Evolutionary conservation across 1,140 invertebrate species (phyloP).

Genomic region (Zaprionus ghesquierei): DNA sequence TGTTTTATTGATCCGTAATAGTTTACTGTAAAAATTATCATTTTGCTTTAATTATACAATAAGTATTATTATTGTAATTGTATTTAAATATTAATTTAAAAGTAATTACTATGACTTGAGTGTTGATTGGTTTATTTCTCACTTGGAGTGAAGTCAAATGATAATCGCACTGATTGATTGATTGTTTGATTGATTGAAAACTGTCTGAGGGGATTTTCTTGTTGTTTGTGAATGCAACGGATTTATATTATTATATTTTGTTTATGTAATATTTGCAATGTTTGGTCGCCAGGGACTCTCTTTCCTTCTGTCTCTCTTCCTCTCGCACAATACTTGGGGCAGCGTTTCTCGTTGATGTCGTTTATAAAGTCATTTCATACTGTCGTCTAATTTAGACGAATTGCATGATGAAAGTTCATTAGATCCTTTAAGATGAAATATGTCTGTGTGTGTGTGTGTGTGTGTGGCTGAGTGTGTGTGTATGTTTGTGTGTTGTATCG

Average conservation of each 20-base stretch:
- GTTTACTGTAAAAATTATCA: conserved; percentile 71
- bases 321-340: conserved; percentile 36
- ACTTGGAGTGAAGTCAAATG: conserved; percentile 44
- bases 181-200: conserved; percentile 8
- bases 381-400: conserved; percentile 77
- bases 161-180: conserved; percentile 21
- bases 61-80: conserved; percentile 56
- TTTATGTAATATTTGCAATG: conserved; percentile 37
- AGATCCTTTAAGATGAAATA: conserved; percentile 32
- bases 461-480: conserved; percentile 12
- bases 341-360: conserved; percentile 26
- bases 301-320: not conserved
- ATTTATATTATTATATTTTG: conserved; percentile 31
- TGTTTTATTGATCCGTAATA: conserved; percentile 37
- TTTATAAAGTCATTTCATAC: conserved; percentile 46
- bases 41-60: conserved; percentile 48
- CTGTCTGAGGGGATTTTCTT: conserved; percentile 12
- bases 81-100: conserved; percentile 70
- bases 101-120: conserved; percentile 80
- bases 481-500: conserved; percentile 26
- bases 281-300: conserved; percentile 30
- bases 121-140: conserved; percentile 39
- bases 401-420: conserved; percentile 54
- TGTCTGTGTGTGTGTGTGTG: conserved; percentile 21
- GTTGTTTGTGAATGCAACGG: conserved; percentile 31